Base-by-base conservation (phyloP, 1,140 invertebrate genomes). In the Acromyrmex echinatior region DNA sequence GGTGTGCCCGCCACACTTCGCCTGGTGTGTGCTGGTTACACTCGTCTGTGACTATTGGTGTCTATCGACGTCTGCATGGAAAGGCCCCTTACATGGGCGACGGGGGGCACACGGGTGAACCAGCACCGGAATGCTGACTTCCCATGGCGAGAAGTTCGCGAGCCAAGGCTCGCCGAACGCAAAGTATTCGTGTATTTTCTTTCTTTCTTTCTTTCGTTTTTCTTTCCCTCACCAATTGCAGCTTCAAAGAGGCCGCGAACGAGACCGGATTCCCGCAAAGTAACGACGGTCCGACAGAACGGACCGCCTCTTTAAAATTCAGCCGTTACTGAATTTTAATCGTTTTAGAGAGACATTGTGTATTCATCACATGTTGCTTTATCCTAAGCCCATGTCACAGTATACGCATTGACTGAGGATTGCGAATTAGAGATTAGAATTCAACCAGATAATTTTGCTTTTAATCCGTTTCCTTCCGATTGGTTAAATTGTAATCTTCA, bases 41-140 rank as follows among this genome's bases (percentile, higher is more conserved):
- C 88, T 89, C 86, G 89, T 80, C 25, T n/a, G 90, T 87, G 86
- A 89, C 18, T 68, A 68, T 88, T 5, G 49, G 49, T 16, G 49
- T 51, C 49, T 45, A 45, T 10, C 90, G 84, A 92, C 88, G 89
- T 91, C 87, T 82, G 88, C 81, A 45, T 93, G 89, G 92, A 94
- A 94, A 92, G 92, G 92, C 35, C 35, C 86, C 87, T 91, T 90
- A 90, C 76, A 82, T 49, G 74, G 1, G 21, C 21, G 60, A 35
- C 21, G 3, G 35, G 5, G 68, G 21, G 71, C 71, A 16, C 0
- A 35, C 45, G 45, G 21, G 58, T 60, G 45, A 70, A 78, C 73
- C 21, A 14, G 63, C 91, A 90, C 91, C 90, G 93, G 92, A 94
- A 93, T 93, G 92, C 90, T 92, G 88, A 93, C 92, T 95, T 95